These are phyloP conservation scores for Acanthurus tractus DNA, from an alignment of 2,797 vertebrate species.

Conservation along the genomic window DNA sequence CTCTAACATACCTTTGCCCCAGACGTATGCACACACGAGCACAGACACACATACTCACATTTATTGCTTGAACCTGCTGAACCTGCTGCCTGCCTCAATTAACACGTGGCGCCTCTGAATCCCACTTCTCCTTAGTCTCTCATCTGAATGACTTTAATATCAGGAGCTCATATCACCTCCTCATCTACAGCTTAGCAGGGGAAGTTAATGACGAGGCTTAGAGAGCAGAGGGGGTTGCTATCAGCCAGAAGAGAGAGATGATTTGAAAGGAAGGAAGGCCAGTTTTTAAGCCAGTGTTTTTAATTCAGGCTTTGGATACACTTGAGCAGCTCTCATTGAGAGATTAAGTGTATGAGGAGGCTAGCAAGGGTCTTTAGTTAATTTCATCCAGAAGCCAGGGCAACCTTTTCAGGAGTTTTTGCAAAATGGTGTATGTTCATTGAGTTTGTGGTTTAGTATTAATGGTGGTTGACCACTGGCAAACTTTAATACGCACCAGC, in stretches of 20 bases:
- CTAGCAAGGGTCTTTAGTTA: constrained; percentile 76
- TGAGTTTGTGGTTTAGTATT: constrained; percentile 37
- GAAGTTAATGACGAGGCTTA: constrained; percentile 86
- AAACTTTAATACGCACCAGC: constrained; percentile 21
- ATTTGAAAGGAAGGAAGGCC: constrained; percentile 78
- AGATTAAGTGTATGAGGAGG: constrained; percentile 83
- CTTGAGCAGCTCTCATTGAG: constrained; percentile 83
- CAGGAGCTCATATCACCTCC: constrained; percentile 78
- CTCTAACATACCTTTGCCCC: constrained; percentile 20
- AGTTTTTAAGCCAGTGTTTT: constrained; percentile 77
- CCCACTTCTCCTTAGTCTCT: constrained; percentile 69
- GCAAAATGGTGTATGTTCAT: constrained; percentile 34
- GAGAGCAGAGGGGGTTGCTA: constrained; percentile 70
- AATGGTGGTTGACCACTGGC: constrained; percentile 18
- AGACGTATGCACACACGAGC: not conserved
- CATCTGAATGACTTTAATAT: constrained; percentile 83
- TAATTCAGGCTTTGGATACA: constrained; percentile 86
- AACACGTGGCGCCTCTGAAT: constrained; percentile 67
- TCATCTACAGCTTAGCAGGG: constrained; percentile 78
- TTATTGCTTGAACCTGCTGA: constrained; percentile 45
- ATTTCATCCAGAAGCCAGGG: constrained; percentile 73
- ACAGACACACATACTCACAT: constrained; percentile 7
- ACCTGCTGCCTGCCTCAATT: constrained; percentile 73
- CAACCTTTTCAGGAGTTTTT: constrained; percentile 62
- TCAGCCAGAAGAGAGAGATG: constrained; percentile 79